Evolutionary conservation across 2,888 invertebrate genomes (phyloP), one percentile per base, ranked within the genome.

Genomic region (Linyphia triangularis): DNA sequence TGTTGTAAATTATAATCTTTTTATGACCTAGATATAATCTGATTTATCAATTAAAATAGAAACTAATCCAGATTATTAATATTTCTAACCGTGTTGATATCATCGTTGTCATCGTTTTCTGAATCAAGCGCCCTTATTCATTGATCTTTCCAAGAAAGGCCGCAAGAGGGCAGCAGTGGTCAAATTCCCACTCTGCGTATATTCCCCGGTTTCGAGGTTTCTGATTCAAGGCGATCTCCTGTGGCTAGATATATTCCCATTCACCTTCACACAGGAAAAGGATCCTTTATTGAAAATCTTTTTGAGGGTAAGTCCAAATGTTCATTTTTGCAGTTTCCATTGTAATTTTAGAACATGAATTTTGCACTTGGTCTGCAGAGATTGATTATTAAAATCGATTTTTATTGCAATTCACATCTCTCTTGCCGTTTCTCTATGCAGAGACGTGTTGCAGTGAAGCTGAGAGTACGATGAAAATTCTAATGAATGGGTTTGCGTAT

Each of bases 131-230:
- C 78, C 43, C 43, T 70, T 63, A 16, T 26, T 65, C 81, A 88
- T 88, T 88, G 81, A 88, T 81, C 75, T 59, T 81, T 75, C 43
- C 73, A 19, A 57, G 67, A 67, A 5, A 19, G 22, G 26, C n/a
- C 86, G 86, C 81, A 40, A 88, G 86, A 88, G 86, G 86, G 86
- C 86, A 88, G 86, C 81, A 88, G 73, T 43, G 86, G 67, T 67
- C 75, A 81, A 67, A 73, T 40, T 78, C 51, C 70, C 70, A 79
- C 26, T 88, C 86, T 81, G 81, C 81, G 86, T 81, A 75, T 69
- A 75, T 75, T 81, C 75, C 6, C 86, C 81, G 86, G 86, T 88
- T 72, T 82, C 86, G 86, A 88, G 86, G 75, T 63, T 88, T 88
- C 69, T 43, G 59, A 84, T 84, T 73, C 51, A 75, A 51, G 75